Evolutionary conservation across 2,888 invertebrate species (phyloP).

Genomic region (Pristionchus entomophagus): DNA sequence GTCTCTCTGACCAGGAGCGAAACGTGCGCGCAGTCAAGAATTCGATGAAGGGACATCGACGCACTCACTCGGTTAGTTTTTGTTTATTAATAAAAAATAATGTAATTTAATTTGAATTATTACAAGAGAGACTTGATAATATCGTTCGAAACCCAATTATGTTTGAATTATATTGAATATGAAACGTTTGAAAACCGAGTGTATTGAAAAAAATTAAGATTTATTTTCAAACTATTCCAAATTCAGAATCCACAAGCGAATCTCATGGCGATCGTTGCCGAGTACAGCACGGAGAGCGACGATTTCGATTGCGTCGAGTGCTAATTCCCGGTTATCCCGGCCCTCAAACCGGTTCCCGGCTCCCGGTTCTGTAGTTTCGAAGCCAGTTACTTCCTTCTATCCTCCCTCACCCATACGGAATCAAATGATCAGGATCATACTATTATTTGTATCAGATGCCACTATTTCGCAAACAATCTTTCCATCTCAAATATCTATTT

Average conservation of each 20-base stretch:
- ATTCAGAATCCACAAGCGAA: slow-evolving; percentile 47
- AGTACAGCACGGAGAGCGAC: slow-evolving; percentile 49
- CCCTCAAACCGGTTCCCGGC: neutral
- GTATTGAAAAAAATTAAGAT: neutral
- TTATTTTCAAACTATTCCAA: neutral
- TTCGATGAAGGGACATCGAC: slow-evolving; percentile 68
- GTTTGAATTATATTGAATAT: no score
- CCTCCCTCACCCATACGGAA: neutral
- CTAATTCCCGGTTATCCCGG: neutral
- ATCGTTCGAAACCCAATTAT: no score
- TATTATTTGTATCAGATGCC: neutral
- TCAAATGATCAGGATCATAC: slow-evolving; percentile 8
- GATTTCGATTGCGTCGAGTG: slow-evolving; percentile 34
- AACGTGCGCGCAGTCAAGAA: slow-evolving; percentile 65
- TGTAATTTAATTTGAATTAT: no score
- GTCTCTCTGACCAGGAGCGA: slow-evolving; percentile 73
- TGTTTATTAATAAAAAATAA: neutral
- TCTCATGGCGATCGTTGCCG: slow-evolving; percentile 28
- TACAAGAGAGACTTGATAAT: no score
- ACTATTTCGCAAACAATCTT: neutral
- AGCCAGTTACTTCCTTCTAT: neutral
- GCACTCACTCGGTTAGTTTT: slow-evolving; percentile 59
- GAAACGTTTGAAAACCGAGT: neutral
- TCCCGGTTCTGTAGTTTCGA: neutral
- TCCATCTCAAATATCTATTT: neutral